These are phyloP conservation scores for Galagoides demidoff DNA, from an alignment of 2,797 vertebrate genomes.

Conservation along the genomic window DNA sequence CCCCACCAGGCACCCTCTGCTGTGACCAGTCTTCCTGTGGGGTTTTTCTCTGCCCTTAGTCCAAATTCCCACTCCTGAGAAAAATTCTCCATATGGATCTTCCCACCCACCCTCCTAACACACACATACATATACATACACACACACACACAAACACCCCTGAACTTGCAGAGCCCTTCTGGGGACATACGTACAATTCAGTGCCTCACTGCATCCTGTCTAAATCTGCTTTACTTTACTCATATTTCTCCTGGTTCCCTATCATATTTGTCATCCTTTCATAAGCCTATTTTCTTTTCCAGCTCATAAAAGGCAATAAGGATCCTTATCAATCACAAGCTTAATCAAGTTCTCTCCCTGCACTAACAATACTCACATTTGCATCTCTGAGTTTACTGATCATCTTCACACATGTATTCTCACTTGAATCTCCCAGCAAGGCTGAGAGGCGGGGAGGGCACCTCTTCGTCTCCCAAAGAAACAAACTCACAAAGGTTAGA, in stretches of 20 bases:
- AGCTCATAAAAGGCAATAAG: constrained; percentile 15
- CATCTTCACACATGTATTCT: neutral
- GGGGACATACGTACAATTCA: neutral
- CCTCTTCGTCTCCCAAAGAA: neutral
- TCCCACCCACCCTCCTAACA: neutral
- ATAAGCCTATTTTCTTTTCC: neutral
- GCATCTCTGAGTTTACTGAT: neutral
- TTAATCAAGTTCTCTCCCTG: neutral
- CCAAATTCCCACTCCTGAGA: neutral
- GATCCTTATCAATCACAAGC: neutral
- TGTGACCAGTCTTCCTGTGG: fast-evolving
- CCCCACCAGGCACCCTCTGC: neutral
- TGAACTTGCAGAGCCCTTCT: neutral
- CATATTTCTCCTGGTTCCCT: neutral
- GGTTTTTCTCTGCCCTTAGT: neutral
- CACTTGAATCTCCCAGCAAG: neutral
- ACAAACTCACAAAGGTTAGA: neutral
- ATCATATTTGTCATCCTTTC: neutral
- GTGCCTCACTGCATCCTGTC: neutral
- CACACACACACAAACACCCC: neutral
- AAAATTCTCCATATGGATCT: neutral
- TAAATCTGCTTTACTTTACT: neutral
- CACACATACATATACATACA: neutral
- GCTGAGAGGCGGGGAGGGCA: neutral
- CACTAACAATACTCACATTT: neutral